Conservation (phyloP, 2,113 vertebrate species). For the Dolichotis patagonum region DNA sequence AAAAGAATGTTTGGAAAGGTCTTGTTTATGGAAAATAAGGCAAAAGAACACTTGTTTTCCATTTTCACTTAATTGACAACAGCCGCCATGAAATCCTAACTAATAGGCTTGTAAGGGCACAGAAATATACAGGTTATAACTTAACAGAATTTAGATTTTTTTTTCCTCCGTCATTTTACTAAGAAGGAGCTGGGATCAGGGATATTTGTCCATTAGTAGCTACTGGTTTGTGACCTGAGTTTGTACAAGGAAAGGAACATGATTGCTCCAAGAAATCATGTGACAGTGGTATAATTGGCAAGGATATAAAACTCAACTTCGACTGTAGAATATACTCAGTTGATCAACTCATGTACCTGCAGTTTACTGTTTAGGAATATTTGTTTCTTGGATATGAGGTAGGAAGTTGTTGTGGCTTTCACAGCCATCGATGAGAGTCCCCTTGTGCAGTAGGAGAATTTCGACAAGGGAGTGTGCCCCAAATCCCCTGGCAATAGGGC, state of each 20-base stretch:
- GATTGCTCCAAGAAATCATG: not conserved
- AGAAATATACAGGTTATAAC: constrained; percentile 24
- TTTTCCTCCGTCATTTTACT: not conserved
- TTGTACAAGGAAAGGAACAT: not conserved
- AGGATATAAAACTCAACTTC: not conserved
- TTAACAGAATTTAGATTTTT: not conserved
- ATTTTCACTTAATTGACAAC: constrained; percentile 71
- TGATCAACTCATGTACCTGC: not conserved
- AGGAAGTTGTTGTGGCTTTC: not conserved
- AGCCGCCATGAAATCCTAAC: constrained; percentile 67
- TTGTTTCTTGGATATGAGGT: not conserved
- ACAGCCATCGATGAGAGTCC: not conserved
- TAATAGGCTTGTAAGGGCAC: constrained; percentile 28
- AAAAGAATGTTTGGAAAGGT: constrained; percentile 12
- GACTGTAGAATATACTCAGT: not conserved
- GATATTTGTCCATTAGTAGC: not conserved
- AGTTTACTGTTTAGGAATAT: constrained; percentile 23
- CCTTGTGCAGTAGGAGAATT: not conserved
- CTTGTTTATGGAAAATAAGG: constrained; percentile 47
- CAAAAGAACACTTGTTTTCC: constrained; percentile 48
- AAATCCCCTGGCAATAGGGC: not conserved
- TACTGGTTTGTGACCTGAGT: constrained; percentile 18
- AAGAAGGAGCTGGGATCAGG: not conserved
- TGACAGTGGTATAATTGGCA: not conserved
- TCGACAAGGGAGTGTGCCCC: not conserved